Base-by-base conservation (phyloP, 1,140 invertebrate genomes). In the Zaprionus inermis region DNA sequence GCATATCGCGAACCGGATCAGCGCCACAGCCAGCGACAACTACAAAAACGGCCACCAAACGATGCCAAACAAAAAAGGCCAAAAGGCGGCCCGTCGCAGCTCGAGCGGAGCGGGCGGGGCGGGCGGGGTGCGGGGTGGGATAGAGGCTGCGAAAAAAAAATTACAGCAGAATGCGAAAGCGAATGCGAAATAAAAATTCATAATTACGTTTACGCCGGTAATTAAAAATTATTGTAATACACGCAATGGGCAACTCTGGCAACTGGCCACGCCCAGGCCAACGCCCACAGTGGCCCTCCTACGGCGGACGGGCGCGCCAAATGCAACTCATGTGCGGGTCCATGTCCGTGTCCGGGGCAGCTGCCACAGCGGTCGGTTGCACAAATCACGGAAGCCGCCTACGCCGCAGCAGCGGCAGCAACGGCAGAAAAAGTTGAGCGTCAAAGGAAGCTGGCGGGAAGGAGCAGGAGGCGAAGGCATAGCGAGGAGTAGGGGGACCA, bases 211-310 rank as follows among this genome's bases (percentile, higher is more conserved):
- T 91, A 91, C 90, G 86, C 90, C 90, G 90, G 90, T 91, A 91
- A 91, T 91, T 91, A 91, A 91, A 91, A 91, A 91, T 91, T 90
- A 91, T 91, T 91, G 90, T 91, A 91, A 91, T 91, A 90, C 80
- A 91, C 84, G 90, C 84, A 90, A 82, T 84, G 88, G 77, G 72
- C 81, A 79, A 61, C 24, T 28, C 24, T 28, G 24, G 24, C 24
- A 28, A 28, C 64, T 59, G 75, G 80, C 68, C 76, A 77, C 79
- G 79, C 79, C 81, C 73, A 64, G 36, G 34, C 30, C 3, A 44
- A 22, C 10, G 32, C 61, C 28, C 61, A 32, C 51, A 20, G 22
- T 2, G 4, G 1, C 22, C 22, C 22, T 24, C 22, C 22, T 9
- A 0, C 18, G 2, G 14, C 5, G 22, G 14, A 3, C n/a, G 34